phyloP scores from a whole-genome alignment of 2,113 vertebrate genomes.

The Sinocyclocheilus anshuiensis region DNA sequence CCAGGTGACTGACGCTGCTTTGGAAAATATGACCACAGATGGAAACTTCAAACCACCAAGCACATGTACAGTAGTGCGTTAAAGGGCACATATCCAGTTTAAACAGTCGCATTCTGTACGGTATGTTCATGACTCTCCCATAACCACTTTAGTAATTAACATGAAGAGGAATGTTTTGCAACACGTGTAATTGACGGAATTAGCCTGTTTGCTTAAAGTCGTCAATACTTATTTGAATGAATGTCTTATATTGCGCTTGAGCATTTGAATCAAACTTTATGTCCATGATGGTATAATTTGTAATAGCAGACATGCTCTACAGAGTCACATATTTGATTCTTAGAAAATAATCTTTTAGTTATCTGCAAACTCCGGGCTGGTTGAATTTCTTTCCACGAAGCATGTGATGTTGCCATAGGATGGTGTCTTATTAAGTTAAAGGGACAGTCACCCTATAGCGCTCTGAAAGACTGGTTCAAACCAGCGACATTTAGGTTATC shows the following conservation, averaged over 20 bases:
- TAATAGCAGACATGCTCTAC: slow-evolving; percentile 3
- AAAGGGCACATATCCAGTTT: slow-evolving; percentile 49
- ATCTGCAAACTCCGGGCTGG: background rate
- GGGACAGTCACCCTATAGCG: background rate
- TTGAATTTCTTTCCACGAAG: slow-evolving; percentile 5
- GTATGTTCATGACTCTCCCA: background rate
- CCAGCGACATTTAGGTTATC: background rate
- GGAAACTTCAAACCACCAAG: slow-evolving; percentile 61
- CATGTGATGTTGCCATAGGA: background rate
- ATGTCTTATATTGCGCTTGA: background rate
- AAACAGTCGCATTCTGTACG: slow-evolving; percentile 42
- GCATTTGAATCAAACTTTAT: background rate
- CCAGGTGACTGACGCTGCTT: slow-evolving; percentile 60
- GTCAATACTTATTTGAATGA: background rate
- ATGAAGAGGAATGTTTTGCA: background rate
- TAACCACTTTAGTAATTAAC: slow-evolving; percentile 12
- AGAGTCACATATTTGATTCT: background rate
- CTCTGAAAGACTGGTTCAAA: background rate
- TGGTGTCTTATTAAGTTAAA: background rate
- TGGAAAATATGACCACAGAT: slow-evolving; percentile 64
- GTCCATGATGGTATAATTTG: background rate
- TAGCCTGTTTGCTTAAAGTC: background rate
- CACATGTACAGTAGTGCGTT: slow-evolving; percentile 33
- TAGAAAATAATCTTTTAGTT: background rate
- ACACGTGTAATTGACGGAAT: background rate